Base-by-base conservation (phyloP, 2,888 invertebrate genomes). In the Pterostichus niger region DNA sequence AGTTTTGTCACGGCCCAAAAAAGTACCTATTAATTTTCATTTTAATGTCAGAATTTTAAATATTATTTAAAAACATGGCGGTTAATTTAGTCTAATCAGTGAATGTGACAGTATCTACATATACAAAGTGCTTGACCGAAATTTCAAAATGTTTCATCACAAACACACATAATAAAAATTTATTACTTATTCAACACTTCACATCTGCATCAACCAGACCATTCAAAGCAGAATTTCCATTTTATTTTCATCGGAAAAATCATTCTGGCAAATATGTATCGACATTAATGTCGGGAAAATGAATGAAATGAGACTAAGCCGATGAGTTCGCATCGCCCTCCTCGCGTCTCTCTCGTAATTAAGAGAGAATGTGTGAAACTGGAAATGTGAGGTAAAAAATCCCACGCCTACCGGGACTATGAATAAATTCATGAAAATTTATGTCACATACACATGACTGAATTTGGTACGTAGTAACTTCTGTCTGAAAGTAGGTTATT, bases 181-280 rank as follows among this genome's bases (percentile, higher is more conserved):
- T 59, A 59, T 59, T 59, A 59, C 59, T 59, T 59, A 59, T 59
- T 59, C 54, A 15, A 7, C 24, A 6, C 54, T 13, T 56, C 59
- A 31, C 59, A 59, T 17, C 59, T 59, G 59, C 59, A 17, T 17
- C 10, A 59, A 54, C 7, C 54, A 17, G 9, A 6, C 15, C 54
- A 9, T 54, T 17, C 15, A 54, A 54, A 59, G 59, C 17, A 24
- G 68, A 68, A 68, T 68, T 40, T 68, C 44, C 68, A 68, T 68
- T 44, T 68, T 68, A 68, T 68, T 61, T 61, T 68, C 68, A 40
- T 40, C 68, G 68, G 68, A n/a, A 68, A 68, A 68, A 68, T 68
- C 35, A 15, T 68, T 68, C 33, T 44, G 40, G 13, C 35, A 68
- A 68, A 68, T 68, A 13, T 33, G 44, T 68, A 61, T 68, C 68